A percentile compares a stretch with the other conserved stretches of the same genome.
These are phyloP conservation scores for Hydrozoanthus gracilis DNA, from an alignment of 92 coral and sea anemone genomes.

Conservation along the genomic window DNA sequence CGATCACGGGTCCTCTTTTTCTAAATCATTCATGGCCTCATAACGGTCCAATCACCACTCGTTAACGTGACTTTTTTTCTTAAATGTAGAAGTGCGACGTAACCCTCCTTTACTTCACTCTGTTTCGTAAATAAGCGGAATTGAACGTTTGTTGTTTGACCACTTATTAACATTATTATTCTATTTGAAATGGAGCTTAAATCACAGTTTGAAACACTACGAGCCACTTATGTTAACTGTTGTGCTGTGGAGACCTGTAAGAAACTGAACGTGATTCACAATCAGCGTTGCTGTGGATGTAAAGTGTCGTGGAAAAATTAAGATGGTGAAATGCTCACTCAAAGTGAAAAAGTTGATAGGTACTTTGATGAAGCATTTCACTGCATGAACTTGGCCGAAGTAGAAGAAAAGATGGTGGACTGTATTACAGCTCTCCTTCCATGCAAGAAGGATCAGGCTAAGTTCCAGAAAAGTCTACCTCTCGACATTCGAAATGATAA, in stretches of 20 bases:
- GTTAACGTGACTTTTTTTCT: too few relatives aligned
- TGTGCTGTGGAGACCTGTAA: constrained; percentile 21
- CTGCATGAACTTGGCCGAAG: background rate
- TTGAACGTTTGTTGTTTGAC: background rate
- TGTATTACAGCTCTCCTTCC: background rate
- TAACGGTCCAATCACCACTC: too few relatives aligned
- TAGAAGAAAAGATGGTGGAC: background rate
- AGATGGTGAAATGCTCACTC: constrained; percentile 14
- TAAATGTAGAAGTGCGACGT: too few relatives aligned
- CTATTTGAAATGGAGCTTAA: background rate
- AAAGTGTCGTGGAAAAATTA: background rate
- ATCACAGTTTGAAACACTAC: background rate
- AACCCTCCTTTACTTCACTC: background rate
- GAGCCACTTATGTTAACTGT: background rate
- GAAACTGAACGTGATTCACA: background rate
- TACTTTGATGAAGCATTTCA: constrained; percentile 31
- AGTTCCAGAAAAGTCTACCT: background rate
- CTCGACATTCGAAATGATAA: background rate
- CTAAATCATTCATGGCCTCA: too few relatives aligned
- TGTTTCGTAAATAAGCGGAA: background rate
- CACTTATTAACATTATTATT: background rate
- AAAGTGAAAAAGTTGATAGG: constrained; percentile 1
- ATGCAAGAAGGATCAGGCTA: background rate
- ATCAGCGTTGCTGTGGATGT: constrained; percentile 24
- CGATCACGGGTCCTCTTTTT: background rate